Evolutionary conservation across 2,113 vertebrate species (phyloP).

Genomic region (Zosterops pallidus): DNA sequence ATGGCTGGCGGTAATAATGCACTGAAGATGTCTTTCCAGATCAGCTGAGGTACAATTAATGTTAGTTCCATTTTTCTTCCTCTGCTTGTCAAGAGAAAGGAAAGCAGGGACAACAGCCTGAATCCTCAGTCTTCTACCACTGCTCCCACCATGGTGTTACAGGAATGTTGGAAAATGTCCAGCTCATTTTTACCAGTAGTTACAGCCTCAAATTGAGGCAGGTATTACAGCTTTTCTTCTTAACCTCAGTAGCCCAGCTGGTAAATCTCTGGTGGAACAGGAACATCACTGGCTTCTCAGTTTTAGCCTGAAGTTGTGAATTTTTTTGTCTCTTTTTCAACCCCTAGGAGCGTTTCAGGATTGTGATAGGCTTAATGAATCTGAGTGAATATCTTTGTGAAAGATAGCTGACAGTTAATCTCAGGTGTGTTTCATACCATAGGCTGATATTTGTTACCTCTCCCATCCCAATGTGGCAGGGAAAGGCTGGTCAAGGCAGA

Average conservation of each 20-base stretch:
- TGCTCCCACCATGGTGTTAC: rapidly evolving
- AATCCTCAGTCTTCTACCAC: neutral
- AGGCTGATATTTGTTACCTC: neutral
- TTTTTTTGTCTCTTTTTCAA: neutral
- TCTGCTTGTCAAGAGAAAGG: neutral
- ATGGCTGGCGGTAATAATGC: neutral
- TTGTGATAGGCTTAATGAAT: neutral
- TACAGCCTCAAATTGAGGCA: rapidly evolving
- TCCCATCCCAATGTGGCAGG: neutral
- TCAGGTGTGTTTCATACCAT: neutral
- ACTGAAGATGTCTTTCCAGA: neutral
- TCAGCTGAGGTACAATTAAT: neutral
- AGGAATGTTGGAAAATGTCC: neutral
- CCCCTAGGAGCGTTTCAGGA: neutral
- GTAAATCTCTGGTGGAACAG: neutral
- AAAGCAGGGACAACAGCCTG: neutral
- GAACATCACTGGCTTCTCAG: neutral
- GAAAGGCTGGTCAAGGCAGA: neutral
- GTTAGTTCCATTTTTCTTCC: neutral
- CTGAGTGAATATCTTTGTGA: neutral
- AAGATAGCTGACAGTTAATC: neutral
- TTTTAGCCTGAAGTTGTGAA: neutral
- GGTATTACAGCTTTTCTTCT: neutral
- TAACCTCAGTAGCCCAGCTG: neutral
- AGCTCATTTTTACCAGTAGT: neutral